phyloP scores from a whole-genome alignment of 2,888 invertebrate genomes.

The Drosophila ezoana region DNA sequence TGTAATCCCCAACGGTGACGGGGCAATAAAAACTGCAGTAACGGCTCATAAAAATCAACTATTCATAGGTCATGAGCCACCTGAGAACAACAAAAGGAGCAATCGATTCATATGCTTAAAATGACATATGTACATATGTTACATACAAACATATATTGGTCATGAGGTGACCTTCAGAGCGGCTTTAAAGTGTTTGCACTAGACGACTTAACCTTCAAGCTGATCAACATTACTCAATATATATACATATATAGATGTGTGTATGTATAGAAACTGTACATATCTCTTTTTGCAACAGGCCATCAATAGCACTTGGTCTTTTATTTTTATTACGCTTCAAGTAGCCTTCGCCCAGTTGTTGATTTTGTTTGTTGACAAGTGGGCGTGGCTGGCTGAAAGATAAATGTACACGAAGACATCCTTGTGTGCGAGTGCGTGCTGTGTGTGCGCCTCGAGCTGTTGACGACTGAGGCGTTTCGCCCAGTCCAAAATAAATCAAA shows the following conservation, averaged over 20 bases:
- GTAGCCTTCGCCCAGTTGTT: slow-evolving; percentile 7
- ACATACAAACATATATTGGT: slow-evolving; percentile 1
- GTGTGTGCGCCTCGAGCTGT: slow-evolving; percentile 27
- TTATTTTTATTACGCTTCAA: slow-evolving; percentile 7
- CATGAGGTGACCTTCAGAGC: slow-evolving; percentile 28
- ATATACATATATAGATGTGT: neutral
- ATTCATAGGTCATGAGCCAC: slow-evolving; percentile 39
- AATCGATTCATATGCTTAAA: slow-evolving; percentile 41
- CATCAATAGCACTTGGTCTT: slow-evolving; percentile 16
- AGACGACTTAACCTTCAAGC: slow-evolving; percentile 61
- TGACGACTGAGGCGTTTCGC: slow-evolving; percentile 34
- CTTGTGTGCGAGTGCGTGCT: neutral
- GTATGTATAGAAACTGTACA: neutral
- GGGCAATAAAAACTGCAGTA: slow-evolving; percentile 9
- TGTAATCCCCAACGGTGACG: slow-evolving; percentile 1
- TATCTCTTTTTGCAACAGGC: slow-evolving; percentile 22
- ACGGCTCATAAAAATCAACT: slow-evolving; percentile 30
- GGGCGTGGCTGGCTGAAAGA: slow-evolving; percentile 52
- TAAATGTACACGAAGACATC: slow-evolving; percentile 35
- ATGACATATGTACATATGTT: slow-evolving; percentile 28
- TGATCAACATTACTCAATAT: slow-evolving; percentile 44
- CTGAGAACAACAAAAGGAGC: slow-evolving; percentile 39
- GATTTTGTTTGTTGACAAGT: slow-evolving; percentile 3
- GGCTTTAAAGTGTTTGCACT: slow-evolving; percentile 23
- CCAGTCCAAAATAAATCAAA: slow-evolving; percentile 62